These are phyloP conservation scores for Sciurus niger DNA, from an alignment of 2,113 vertebrate genomes.

Conservation along the genomic window DNA sequence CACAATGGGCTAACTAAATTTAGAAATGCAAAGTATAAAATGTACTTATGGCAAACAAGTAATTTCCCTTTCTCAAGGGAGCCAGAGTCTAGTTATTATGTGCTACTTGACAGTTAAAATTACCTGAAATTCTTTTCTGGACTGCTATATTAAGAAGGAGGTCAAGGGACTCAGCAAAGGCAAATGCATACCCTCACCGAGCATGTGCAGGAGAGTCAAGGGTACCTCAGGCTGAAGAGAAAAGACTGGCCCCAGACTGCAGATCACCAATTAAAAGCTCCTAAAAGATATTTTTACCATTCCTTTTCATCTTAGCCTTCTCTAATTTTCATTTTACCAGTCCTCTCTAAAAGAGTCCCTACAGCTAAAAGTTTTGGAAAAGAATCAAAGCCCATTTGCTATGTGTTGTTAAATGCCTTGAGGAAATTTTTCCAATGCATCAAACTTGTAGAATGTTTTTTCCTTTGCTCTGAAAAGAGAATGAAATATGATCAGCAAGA, in stretches of 20 bases:
- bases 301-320: slow-evolving; percentile 52
- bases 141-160: background rate
- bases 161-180: background rate
- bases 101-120: slow-evolving; percentile 26
- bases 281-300: slow-evolving; percentile 61
- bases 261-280: slow-evolving; percentile 52
- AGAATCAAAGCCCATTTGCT: slow-evolving; percentile 68
- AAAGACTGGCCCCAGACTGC: background rate
- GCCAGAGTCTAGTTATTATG: background rate
- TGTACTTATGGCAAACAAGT: slow-evolving; percentile 28
- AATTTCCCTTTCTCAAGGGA: slow-evolving; percentile 42
- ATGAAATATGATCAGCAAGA: slow-evolving; percentile 64
- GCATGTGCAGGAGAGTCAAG: fast-evolving
- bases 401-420: slow-evolving; percentile 48
- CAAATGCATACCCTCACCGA: background rate
- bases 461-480: slow-evolving; percentile 52
- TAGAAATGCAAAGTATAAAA: slow-evolving; percentile 58
- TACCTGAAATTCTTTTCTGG: slow-evolving; percentile 26
- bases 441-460: slow-evolving; percentile 14
- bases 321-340: slow-evolving; percentile 62
- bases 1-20: slow-evolving; percentile 30
- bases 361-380: slow-evolving; percentile 54
- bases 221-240: background rate
- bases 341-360: slow-evolving; percentile 44
- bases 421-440: slow-evolving; percentile 57